Conservation (phyloP, 2,113 vertebrate genomes). For the Heterocephalus glaber region DNA sequence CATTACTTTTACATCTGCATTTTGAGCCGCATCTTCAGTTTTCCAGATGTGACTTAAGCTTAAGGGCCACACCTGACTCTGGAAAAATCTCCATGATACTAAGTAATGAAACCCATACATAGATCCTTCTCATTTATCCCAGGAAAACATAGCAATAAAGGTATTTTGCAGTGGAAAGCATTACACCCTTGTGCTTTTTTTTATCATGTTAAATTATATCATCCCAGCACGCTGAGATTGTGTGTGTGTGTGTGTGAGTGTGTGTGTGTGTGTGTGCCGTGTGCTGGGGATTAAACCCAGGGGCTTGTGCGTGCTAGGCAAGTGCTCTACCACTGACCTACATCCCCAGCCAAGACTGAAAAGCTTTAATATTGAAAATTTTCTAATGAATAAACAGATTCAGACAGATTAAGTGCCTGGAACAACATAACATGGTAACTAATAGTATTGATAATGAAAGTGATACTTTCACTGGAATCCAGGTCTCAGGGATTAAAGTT, state of each 20-base stretch:
- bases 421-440: not conserved
- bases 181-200: slow-evolving; percentile 13
- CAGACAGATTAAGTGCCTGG: slow-evolving; percentile 34
- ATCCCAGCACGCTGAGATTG: not conserved
- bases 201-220: slow-evolving; percentile 27
- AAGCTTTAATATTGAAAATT: slow-evolving; percentile 44
- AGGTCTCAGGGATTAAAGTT: slow-evolving; percentile 34
- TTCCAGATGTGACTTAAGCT: not conserved
- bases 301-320: not conserved
- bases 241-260: not conserved
- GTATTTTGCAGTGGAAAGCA: slow-evolving; percentile 39
- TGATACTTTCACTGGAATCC: not conserved
- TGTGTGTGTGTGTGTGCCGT: not conserved
- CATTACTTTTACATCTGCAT: not conserved
- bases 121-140: slow-evolving; percentile 14
- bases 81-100: not conserved
- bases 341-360: not conserved
- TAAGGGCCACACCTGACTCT: not conserved
- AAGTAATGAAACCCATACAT: slow-evolving; percentile 40
- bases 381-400: slow-evolving; percentile 54
- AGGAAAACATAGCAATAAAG: slow-evolving; percentile 15
- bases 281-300: not conserved
- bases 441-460: not conserved
- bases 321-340: not conserved
- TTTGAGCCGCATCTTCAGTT: slow-evolving; percentile 7